Evolutionary conservation across 53 echinoderm and acorn worm species (phyloP).

Genomic region (Actinopyga echinites): DNA sequence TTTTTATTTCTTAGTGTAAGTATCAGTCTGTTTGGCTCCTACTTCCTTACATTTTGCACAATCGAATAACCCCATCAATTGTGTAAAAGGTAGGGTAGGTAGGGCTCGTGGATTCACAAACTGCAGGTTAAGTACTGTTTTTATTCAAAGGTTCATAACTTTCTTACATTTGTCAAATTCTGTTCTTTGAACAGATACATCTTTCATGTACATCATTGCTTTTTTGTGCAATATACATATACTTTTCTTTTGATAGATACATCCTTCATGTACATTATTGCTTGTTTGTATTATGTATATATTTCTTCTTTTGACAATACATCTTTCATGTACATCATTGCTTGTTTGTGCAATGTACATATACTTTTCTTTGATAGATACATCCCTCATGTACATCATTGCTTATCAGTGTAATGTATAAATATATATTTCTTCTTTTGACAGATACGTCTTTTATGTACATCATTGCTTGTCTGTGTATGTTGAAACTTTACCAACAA

Average conservation of each 20-base stretch:
- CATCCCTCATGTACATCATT: not conserved
- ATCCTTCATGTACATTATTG: not conserved
- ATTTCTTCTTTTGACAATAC: slow-evolving; percentile 63
- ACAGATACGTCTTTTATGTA: slow-evolving; percentile 97
- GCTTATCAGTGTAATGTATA: not conserved
- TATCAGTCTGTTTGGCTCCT: too few relatives aligned
- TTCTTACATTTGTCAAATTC: not conserved
- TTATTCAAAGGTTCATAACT: too few relatives aligned
- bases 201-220: slow-evolving; percentile 98
- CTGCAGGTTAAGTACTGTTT: too few relatives aligned
- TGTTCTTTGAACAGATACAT: slow-evolving; percentile 68
- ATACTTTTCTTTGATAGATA: too few relatives aligned
- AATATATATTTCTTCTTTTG: not conserved
- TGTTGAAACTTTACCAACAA: slow-evolving; percentile 93
- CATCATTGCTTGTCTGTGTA: slow-evolving; percentile 92
- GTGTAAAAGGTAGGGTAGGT: too few relatives aligned
- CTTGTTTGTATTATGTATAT: not conserved
- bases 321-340: slow-evolving; percentile 96
- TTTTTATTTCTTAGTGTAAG: too few relatives aligned
- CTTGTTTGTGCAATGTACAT: slow-evolving; percentile 84
- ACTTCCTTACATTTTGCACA: too few relatives aligned
- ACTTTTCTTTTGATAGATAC: too few relatives aligned
- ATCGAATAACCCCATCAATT: too few relatives aligned
- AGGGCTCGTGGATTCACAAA: too few relatives aligned
- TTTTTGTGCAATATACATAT: slow-evolving; percentile 76